Percentiles rank a stretch among this genome's conserved stretches.
phyloP scores from a whole-genome alignment of 2,888 invertebrate genomes.

The Orthonevra nobilis region DNA sequence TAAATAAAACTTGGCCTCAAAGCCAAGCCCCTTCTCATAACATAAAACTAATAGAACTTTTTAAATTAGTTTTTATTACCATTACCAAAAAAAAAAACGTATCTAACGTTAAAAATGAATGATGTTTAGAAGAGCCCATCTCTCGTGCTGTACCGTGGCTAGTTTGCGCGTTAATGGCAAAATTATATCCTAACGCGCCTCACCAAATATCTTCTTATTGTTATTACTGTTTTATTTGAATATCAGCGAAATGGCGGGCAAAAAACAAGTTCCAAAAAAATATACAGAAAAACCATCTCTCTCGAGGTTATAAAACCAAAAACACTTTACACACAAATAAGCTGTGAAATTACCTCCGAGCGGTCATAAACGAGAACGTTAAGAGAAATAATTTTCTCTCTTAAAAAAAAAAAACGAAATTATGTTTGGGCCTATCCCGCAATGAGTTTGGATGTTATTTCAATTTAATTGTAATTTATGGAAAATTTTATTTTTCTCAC shows the following conservation, averaged over 20 bases:
- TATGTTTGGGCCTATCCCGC: conserved; percentile 35
- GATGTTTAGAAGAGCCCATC: neutral
- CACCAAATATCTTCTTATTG: conserved; percentile 29
- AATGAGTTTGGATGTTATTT: conserved; percentile 53
- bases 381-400: conserved; percentile 50
- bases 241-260: conserved; percentile 41
- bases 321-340: conserved; percentile 61
- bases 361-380: conserved; percentile 51
- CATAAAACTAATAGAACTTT: conserved; percentile 45
- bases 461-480: conserved; percentile 68
- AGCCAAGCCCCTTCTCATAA: neutral
- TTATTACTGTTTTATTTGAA: conserved; percentile 64
- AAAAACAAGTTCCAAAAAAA: neutral
- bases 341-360: conserved; percentile 60
- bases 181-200: conserved; percentile 35
- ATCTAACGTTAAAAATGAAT: too few relatives aligned
- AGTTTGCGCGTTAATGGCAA: conserved; percentile 38
- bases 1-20: neutral
- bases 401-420: too few relatives aligned
- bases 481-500: conserved; percentile 40
- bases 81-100: too few relatives aligned
- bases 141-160: conserved; percentile 10
- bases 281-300: conserved; percentile 16
- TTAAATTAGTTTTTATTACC: conserved; percentile 42
- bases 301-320: conserved; percentile 31